Conservation (phyloP, 2,888 invertebrate genomes). For the Acanthosepion esculentum region DNA sequence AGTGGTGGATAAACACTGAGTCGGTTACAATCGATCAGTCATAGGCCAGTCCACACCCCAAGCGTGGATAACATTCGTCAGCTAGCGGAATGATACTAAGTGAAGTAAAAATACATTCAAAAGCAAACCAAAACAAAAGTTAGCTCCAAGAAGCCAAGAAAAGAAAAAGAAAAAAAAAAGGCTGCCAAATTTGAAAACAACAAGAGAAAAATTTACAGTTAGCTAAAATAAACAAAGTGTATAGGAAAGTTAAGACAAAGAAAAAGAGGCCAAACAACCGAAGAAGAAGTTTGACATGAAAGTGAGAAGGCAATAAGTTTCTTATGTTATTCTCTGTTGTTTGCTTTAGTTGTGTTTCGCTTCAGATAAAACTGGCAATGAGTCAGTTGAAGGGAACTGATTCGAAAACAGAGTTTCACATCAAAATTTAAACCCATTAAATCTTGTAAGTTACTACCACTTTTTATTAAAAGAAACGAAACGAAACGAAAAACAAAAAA, state of each 20-base stretch:
- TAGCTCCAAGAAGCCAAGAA: neutral
- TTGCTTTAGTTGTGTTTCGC: neutral
- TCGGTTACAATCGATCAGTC: neutral
- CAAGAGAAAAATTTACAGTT: neutral
- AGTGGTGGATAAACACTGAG: neutral
- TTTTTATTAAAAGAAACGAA: too few species aligned
- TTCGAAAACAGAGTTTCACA: neutral
- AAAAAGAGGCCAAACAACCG: neutral
- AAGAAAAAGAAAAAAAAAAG: neutral
- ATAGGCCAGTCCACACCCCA: neutral
- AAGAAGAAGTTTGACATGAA: neutral
- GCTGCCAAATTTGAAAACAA: conserved; percentile 6
- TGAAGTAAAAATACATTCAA: neutral
- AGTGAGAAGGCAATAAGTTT: neutral
- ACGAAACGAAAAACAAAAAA: too few species aligned
- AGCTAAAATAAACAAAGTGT: neutral
- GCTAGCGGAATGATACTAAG: neutral
- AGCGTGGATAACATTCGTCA: neutral
- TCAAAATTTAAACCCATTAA: neutral
- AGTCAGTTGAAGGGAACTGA: neutral
- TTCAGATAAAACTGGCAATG: neutral
- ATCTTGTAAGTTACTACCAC: too few species aligned
- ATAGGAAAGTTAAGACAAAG: neutral
- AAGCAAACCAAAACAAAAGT: neutral
- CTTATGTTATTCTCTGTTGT: neutral